Evolutionary conservation across 2,113 vertebrate species (phyloP).

Genomic region (Caretta caretta): DNA sequence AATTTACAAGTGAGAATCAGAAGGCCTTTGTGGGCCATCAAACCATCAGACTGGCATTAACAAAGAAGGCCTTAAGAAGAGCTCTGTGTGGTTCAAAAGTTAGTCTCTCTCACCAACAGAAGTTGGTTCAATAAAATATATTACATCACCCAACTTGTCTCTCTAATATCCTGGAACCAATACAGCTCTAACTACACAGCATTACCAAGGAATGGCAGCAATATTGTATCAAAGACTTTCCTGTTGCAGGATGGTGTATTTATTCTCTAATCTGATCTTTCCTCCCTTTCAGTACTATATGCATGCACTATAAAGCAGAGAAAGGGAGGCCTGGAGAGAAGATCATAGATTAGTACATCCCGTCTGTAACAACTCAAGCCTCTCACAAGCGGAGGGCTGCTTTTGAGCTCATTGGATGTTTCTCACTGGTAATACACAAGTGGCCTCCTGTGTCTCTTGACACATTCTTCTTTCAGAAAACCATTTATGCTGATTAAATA

Average conservation of each 20-base stretch:
- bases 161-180: not conserved
- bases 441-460: slow-evolving; percentile 12
- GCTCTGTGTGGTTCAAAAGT: not conserved
- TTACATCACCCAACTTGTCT: not conserved
- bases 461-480: slow-evolving; percentile 12
- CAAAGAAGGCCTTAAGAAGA: not conserved
- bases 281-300: not conserved
- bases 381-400: not conserved
- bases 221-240: not conserved
- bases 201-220: slow-evolving; percentile 49
- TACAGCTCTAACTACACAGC: not conserved
- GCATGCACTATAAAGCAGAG: not conserved
- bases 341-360: not conserved
- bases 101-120: not conserved
- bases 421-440: not conserved
- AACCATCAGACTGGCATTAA: not conserved
- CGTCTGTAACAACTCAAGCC: slow-evolving; percentile 6
- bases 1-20: slow-evolving; percentile 45
- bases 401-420: slow-evolving; percentile 47
- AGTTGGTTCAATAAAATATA: not conserved
- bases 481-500: not conserved
- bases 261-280: not conserved
- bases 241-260: slow-evolving; percentile 23
- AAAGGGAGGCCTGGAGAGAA: not conserved
- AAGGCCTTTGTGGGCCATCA: slow-evolving; percentile 2